phyloP scores from a whole-genome alignment of 2,797 vertebrate genomes.

The Gymnoscopelus braueri region DNA sequence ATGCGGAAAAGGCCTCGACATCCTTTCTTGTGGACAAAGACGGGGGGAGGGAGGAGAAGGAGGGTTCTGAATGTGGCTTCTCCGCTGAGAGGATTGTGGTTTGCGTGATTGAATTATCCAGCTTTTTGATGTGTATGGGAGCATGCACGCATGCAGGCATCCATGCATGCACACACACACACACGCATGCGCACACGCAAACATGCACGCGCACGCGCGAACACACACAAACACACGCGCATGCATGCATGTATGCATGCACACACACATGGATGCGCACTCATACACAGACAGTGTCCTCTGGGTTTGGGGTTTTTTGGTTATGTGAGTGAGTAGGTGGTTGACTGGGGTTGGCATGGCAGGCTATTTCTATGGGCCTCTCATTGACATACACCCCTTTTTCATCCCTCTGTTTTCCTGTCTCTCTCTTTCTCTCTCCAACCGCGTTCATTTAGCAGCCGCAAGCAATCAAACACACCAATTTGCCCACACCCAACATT shows the following conservation, averaged over 20 bases:
- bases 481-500: conserved; percentile 47
- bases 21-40: conserved; percentile 72
- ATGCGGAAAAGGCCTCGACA: conserved; percentile 62
- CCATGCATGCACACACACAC: conserved; percentile 47
- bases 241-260: neutral
- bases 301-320: conserved; percentile 39
- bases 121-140: conserved; percentile 72
- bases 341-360: conserved; percentile 53
- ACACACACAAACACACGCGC: conserved; percentile 21
- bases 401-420: conserved; percentile 41
- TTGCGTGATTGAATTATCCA: conserved; percentile 76
- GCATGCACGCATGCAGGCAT: conserved; percentile 26
- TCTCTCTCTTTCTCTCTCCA: conserved; percentile 11
- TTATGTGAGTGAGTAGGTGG: conserved; percentile 66
- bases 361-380: conserved; percentile 48
- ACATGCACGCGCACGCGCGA: neutral
- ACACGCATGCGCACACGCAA: neutral
- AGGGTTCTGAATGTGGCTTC: conserved; percentile 64
- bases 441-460: conserved; percentile 53
- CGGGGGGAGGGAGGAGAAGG: conserved; percentile 47
- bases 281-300: conserved; percentile 11
- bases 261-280: neutral
- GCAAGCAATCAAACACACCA: conserved; percentile 54
- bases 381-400: conserved; percentile 35
- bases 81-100: conserved; percentile 67